These are phyloP conservation scores for Eupsittula cactorum DNA, from an alignment of 2,113 vertebrate species.

Conservation along the genomic window DNA sequence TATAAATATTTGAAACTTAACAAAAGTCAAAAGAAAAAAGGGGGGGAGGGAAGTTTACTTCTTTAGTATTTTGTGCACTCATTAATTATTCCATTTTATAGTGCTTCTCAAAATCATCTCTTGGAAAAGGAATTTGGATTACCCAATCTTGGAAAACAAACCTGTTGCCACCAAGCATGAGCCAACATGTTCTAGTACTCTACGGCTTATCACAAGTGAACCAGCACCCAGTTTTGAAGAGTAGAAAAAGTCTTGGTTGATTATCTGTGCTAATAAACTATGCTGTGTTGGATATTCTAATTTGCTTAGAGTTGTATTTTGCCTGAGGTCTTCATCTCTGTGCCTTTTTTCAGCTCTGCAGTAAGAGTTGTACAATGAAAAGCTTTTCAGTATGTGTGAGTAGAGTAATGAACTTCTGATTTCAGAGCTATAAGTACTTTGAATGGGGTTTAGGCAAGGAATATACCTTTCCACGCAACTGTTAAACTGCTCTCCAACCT, in stretches of 20 bases:
- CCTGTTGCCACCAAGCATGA: conserved; percentile 74
- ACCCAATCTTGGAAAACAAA: conserved; percentile 80
- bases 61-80: background rate
- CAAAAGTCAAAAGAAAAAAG: background rate
- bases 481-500: background rate
- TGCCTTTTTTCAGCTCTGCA: background rate
- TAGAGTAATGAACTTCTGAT: background rate
- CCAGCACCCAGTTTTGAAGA: conserved; percentile 59
- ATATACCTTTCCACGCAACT: background rate
- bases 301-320: conserved; percentile 12
- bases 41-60: background rate
- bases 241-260: conserved; percentile 24
- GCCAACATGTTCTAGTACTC: conserved; percentile 71
- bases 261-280: conserved; percentile 59
- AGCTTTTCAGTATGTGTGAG: background rate
- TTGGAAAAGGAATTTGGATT: conserved; percentile 80
- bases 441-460: fast-evolving
- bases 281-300: conserved; percentile 3
- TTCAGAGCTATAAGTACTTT: background rate
- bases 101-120: conserved; percentile 66
- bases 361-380: background rate
- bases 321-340: conserved; percentile 1
- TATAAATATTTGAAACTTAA: background rate
- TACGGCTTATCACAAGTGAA: conserved; percentile 56
- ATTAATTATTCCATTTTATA: conserved; percentile 55